phyloP scores from a whole-genome alignment of 2,113 vertebrate species.

The Nannobrachium achirus region DNA sequence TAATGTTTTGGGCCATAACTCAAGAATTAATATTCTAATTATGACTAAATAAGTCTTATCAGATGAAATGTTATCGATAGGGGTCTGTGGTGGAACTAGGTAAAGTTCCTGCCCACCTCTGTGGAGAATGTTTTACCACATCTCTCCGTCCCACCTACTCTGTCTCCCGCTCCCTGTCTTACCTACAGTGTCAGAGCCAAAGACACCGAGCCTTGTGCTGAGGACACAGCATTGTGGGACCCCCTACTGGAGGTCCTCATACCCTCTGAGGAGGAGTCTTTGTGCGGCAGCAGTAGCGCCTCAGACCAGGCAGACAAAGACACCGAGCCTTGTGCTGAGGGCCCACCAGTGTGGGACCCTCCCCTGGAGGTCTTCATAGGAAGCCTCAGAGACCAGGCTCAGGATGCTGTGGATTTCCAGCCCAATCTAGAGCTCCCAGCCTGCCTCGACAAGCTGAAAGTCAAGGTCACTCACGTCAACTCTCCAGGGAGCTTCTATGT shows the following conservation, averaged over 20 bases:
- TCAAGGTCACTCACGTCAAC: slow-evolving; percentile 82
- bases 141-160: not conserved
- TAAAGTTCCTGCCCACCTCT: no score
- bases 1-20: no score
- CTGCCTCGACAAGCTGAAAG: slow-evolving; percentile 70
- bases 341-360: no score
- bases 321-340: no score
- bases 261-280: not conserved
- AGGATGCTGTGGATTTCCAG: slow-evolving; percentile 21
- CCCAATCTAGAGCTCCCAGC: slow-evolving; percentile 47
- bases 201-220: not conserved
- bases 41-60: no score
- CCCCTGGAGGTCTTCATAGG: no score
- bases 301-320: no score
- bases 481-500: slow-evolving; percentile 92
- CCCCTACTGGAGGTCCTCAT: slow-evolving; percentile 36
- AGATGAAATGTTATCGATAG: no score
- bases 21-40: no score
- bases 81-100: no score
- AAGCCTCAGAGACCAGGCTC: not conserved
- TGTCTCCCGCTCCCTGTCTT: not conserved
- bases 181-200: slow-evolving; percentile 22
- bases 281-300: accelerated
- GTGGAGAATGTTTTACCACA: no score
- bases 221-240: slow-evolving; percentile 68